Base-by-base conservation (phyloP, 2,797 vertebrate species). In the Peromyscus eremicus region DNA sequence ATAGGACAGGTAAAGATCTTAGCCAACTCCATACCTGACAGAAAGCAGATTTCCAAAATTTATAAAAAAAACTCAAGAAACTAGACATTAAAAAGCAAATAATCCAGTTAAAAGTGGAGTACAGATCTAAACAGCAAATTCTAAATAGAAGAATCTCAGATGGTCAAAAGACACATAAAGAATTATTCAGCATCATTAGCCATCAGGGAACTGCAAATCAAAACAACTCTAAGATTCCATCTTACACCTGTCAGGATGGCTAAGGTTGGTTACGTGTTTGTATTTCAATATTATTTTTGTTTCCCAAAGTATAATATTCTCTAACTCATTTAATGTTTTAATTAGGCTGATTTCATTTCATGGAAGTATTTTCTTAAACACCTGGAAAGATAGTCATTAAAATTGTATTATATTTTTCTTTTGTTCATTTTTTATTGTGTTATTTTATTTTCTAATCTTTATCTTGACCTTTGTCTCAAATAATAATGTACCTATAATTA, bases 331-430 rank as follows among this genome's bases (percentile, higher is more conserved):
- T 49, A 49, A 77, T 49, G 14, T 49, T 77, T 75, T 77, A 77
- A 17, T 49, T 49, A 77, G 6, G 16, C 16, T 49, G 13, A 77
- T 49, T 77, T 77, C 32, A 32, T 77, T 77, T 3, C 43, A n/a
- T 37, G 37, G 49, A 87, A 84, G 2, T 92, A 77, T n/a, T 94
- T 23, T 91, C 25, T 94, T 77, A 62, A 62, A 62, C 49, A 77
- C 40, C 14, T 91, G n/a, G 80, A 76, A 87, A 84, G 5, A 81
- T 55, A 32, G 2, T 75, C 14, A 73, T 17, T 93, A 86, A 21
- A 83, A 87, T 87, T 86, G 10, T 71, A 2, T 76, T 94, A 40
- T 89, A 68, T 37, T 46, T 94, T 96, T 29, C 92, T 89, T 70
- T 3, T 8, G 75, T 46, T 52, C 76, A 34, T 90, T 80, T 80